These are phyloP conservation scores for Megalops cyprinoides DNA, from an alignment of 2,797 vertebrate species.

Conservation along the genomic window DNA sequence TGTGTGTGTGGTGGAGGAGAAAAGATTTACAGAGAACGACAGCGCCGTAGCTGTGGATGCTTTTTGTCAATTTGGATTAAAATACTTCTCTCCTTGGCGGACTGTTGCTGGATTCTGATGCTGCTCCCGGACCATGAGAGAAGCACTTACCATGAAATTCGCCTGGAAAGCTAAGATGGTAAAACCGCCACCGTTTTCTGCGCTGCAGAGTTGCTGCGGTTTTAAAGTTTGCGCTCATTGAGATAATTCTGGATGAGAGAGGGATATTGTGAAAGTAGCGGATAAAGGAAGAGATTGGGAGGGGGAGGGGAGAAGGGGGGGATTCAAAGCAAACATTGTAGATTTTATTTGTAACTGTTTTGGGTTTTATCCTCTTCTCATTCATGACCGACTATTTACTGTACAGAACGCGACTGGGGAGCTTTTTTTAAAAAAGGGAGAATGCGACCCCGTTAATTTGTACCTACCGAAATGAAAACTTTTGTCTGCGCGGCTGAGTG, in stretches of 20 bases:
- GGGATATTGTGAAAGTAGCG: constrained; percentile 62
- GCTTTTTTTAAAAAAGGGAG: background rate
- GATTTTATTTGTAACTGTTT: constrained; percentile 53
- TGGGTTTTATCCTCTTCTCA: background rate
- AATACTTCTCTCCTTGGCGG: constrained; percentile 41
- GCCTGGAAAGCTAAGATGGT: constrained; percentile 96
- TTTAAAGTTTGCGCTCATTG: constrained; percentile 35
- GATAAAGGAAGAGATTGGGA: constrained; percentile 51
- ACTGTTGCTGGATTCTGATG: constrained; percentile 65
- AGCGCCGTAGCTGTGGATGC: constrained; percentile 42
- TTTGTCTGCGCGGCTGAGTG: constrained; percentile 36
- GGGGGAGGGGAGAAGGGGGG: constrained; percentile 18
- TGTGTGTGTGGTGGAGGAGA: constrained; percentile 54
- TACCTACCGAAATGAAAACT: constrained; percentile 11
- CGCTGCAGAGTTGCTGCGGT: constrained; percentile 52
- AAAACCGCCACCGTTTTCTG: constrained; percentile 52
- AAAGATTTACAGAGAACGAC: constrained; percentile 56
- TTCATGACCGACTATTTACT: constrained; percentile 3
- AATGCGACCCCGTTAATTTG: background rate
- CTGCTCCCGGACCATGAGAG: constrained; percentile 73
- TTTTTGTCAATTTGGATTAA: constrained; percentile 30
- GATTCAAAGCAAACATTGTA: constrained; percentile 17
- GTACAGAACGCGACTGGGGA: background rate
- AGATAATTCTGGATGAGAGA: constrained; percentile 29
- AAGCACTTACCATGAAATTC: constrained; percentile 89